Base-by-base conservation (phyloP, 2,113 vertebrate species). In the Grantiella picta region DNA sequence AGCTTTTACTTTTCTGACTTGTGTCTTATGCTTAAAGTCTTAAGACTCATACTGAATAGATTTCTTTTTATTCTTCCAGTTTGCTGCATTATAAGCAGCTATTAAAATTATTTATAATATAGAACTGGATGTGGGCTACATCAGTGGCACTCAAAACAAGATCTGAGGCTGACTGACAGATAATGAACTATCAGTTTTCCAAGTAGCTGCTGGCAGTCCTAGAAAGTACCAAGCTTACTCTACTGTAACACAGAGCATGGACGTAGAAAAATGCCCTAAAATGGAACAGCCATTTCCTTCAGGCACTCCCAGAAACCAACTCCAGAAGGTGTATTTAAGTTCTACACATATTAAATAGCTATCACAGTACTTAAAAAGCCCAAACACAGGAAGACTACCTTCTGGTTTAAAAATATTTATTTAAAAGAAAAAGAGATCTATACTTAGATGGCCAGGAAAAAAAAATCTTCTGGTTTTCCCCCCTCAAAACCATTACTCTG, bases 371-470 rank as follows among this genome's bases (percentile, higher is more conserved):
- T 90, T 61, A 31, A 71, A 96, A 90, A 15, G 31, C 7, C 13
- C 85, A 77, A 70, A 90, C 88, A 86, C 63, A 94, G 50, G 21
- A 78, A 95, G 53, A 72, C 68, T 59, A 78, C 49, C 50, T 87
- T 90, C 40, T 71, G 82, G 57, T 90, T 94, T 96, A 77, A 94
- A 97, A 94, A 92, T 38, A 82, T 96, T 97, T 96, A 80, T 96
- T 97, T 89, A 90, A 97, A 97, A 97, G 95, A 92, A 97, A 93
- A 69, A 15, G n/a, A 94, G 57, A 75, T 83, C 63, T 94, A 87
- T 75, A 89, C 49, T 94, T 64, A 88, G 52, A 86, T 66, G 88
- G 65, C 57, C 72, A 93, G 93, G 44, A 90, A 84, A 88, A 53
- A 91, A 73, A 71, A 64, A 15, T 76, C 45, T 25, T 71, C 47